A percentile compares a stretch with the other conserved stretches of the same genome.
Conservation (phyloP, 2,113 vertebrate species). For the Nesogale talazaci region DNA sequence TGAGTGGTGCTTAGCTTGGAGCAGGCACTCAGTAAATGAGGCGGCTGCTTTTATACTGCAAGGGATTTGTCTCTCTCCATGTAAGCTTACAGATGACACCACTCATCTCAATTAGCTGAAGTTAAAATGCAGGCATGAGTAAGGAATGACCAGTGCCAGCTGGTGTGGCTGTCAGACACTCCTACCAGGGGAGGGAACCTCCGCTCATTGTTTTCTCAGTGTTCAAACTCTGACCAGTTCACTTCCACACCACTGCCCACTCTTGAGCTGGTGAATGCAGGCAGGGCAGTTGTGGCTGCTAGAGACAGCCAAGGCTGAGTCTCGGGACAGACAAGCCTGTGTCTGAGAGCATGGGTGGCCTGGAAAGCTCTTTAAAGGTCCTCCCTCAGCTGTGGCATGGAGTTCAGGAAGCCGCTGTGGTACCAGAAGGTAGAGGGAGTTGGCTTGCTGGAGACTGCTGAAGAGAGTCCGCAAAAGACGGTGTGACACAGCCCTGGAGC, state of each 20-base stretch:
- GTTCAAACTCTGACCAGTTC: slow-evolving; percentile 22
- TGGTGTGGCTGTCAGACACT: slow-evolving; percentile 40
- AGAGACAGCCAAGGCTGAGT: background rate
- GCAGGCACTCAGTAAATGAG: slow-evolving; percentile 41
- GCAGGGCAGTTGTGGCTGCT: background rate
- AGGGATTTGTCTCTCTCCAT: slow-evolving; percentile 66
- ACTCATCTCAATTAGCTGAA: slow-evolving; percentile 64
- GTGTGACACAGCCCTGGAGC: too few relatives aligned
- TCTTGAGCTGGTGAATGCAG: background rate
- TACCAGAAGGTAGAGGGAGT: background rate
- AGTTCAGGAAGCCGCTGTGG: background rate
- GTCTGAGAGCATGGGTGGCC: slow-evolving; percentile 22
- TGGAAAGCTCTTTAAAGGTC: background rate
- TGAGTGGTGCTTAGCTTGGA: slow-evolving; percentile 50
- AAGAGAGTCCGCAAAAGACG: background rate
- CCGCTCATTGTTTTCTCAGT: slow-evolving; percentile 10
- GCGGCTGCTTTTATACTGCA: background rate
- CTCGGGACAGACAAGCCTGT: background rate
- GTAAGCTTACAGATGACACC: slow-evolving; percentile 65
- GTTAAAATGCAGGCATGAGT: slow-evolving; percentile 35
- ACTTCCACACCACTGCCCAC: background rate
- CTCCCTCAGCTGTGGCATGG: background rate
- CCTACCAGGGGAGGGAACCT: slow-evolving; percentile 27
- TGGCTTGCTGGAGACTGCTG: background rate
- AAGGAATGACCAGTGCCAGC: slow-evolving; percentile 54